phyloP scores from a whole-genome alignment of 2,797 vertebrate genomes.

The Pitangus sulphuratus region DNA sequence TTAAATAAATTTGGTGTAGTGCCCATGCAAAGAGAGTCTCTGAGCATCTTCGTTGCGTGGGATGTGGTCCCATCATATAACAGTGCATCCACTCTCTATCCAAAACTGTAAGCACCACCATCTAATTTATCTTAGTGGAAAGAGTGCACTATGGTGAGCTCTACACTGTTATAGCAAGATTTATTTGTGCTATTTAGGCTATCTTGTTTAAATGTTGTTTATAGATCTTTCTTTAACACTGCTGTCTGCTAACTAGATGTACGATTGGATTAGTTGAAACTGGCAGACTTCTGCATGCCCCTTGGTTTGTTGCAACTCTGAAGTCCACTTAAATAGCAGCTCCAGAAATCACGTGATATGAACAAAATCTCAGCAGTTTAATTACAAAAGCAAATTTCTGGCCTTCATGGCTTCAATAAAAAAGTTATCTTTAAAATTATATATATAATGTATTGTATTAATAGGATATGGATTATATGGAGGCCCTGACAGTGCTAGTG shows the following conservation, averaged over 20 bases:
- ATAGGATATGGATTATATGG: background rate
- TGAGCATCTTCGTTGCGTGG: background rate
- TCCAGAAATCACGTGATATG: background rate
- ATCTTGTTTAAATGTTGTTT: background rate
- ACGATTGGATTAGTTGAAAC: background rate
- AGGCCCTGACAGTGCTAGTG: background rate
- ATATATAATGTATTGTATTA: background rate
- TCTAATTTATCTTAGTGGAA: background rate
- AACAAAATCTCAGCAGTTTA: background rate
- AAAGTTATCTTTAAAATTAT: background rate
- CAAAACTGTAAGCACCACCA: background rate
- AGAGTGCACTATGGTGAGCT: background rate
- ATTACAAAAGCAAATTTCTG: background rate
- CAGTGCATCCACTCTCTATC: background rate
- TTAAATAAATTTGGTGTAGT: background rate
- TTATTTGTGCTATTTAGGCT: background rate
- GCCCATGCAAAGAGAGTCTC: background rate
- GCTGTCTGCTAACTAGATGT: background rate
- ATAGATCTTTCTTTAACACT: background rate
- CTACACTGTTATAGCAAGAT: background rate
- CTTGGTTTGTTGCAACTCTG: background rate
- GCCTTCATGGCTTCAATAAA: background rate
- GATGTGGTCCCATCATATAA: background rate
- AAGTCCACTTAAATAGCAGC: background rate
- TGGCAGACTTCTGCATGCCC: background rate